Evolutionary conservation across 1,140 invertebrate genomes (phyloP).

Genomic region (Dufourea novaeangliae): DNA sequence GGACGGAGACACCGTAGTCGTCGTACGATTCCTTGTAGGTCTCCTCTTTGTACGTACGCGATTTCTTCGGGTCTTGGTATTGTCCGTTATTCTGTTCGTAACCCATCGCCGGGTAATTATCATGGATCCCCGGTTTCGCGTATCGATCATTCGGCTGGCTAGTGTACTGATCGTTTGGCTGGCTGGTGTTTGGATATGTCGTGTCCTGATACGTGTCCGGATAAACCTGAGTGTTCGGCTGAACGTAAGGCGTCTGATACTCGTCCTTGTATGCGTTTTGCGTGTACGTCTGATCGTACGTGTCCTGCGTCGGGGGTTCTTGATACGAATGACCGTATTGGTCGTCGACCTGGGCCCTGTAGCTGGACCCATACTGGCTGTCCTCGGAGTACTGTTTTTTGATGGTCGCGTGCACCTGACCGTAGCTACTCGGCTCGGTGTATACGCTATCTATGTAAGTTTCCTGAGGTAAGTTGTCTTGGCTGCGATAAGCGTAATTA

Average conservation of each 20-base stretch:
- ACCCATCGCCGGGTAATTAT: constrained; percentile 71
- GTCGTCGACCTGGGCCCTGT: constrained; percentile 61
- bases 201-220: constrained; percentile 57
- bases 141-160: constrained; percentile 67
- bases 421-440: constrained; percentile 55
- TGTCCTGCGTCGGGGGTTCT: constrained; percentile 59
- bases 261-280: constrained; percentile 74
- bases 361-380: constrained; percentile 71
- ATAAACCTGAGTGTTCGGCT: constrained; percentile 62
- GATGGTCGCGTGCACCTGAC: constrained; percentile 60
- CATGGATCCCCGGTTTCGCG: constrained; percentile 67
- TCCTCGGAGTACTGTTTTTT: constrained; percentile 60
- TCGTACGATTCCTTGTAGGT: constrained; percentile 70
- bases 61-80: constrained; percentile 49
- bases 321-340: constrained; percentile 70
- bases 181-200: constrained; percentile 53
- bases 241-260: constrained; percentile 70
- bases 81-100: constrained; percentile 73
- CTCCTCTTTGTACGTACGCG: constrained; percentile 54
- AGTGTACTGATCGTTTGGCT: constrained; percentile 56
- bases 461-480: constrained; percentile 83
- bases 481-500: constrained; percentile 87
- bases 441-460: constrained; percentile 71
- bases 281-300: constrained; percentile 67
- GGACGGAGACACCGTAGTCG: constrained; percentile 60